Conservation (phyloP, 2,113 vertebrate species). For the Actenoides lindsayi region DNA sequence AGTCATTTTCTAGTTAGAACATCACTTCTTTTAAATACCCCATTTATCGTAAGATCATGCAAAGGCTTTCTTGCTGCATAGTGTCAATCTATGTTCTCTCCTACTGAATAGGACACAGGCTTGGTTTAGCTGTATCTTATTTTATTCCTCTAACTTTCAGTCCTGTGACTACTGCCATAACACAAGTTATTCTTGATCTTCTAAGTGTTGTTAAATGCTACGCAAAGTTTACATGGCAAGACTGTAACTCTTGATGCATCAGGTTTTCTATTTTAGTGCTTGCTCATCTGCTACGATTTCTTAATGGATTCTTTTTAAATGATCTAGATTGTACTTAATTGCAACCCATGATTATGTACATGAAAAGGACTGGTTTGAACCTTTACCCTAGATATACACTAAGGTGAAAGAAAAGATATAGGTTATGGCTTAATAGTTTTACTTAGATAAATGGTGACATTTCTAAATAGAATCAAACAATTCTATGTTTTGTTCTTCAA, state of each 20-base stretch:
- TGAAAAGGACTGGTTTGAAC: constrained; percentile 66
- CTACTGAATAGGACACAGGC: neutral
- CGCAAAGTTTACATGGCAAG: constrained; percentile 49
- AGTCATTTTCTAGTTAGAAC: neutral
- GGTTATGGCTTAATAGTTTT: constrained; percentile 57
- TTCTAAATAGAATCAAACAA: constrained; percentile 60
- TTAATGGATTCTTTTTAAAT: constrained; percentile 68
- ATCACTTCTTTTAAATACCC: neutral
- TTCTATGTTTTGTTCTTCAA: constrained; percentile 14
- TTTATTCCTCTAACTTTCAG: neutral
- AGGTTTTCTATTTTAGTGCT: constrained; percentile 37
- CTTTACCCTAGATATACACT: constrained; percentile 50
- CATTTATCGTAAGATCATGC: neutral
- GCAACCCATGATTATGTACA: constrained; percentile 41
- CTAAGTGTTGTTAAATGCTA: constrained; percentile 62
- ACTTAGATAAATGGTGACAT: constrained; percentile 63
- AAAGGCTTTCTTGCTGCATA: neutral
- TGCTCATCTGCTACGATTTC: constrained; percentile 55
- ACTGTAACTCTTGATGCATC: constrained; percentile 59
- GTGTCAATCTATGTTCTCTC: neutral
- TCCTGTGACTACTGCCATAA: constrained; percentile 24
- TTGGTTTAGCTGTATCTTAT: neutral
- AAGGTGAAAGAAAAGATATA: constrained; percentile 65
- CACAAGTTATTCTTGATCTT: constrained; percentile 61
- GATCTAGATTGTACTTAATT: constrained; percentile 66